These are phyloP conservation scores for Bimastos eiseni DNA, from an alignment of 2,888 invertebrate species.

Conservation along the genomic window DNA sequence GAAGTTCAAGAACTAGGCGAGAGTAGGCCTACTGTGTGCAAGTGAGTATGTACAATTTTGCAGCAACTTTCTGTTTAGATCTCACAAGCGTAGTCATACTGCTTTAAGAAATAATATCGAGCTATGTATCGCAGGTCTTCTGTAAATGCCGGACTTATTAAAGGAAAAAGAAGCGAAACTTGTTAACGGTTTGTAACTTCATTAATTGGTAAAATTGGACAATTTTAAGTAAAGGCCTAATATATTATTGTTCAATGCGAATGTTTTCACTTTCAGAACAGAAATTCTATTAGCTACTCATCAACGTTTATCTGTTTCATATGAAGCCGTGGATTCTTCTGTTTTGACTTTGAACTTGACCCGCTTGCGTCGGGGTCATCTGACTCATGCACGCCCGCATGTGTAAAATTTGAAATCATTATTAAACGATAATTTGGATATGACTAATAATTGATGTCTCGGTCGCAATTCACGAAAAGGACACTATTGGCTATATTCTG, in stretches of 20 bases:
- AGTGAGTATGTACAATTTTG: not conserved
- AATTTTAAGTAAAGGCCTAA: not conserved
- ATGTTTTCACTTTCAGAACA: not conserved
- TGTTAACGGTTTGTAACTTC: not conserved
- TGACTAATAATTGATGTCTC: not conserved
- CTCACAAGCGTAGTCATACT: not conserved
- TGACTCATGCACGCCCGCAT: not conserved
- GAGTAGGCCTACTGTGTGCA: not conserved
- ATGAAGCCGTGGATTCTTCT: not conserved
- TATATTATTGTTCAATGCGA: not conserved
- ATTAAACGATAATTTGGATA: not conserved
- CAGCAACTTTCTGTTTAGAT: not conserved
- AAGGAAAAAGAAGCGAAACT: not conserved
- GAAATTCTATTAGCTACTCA: not conserved
- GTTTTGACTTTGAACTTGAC: not conserved
- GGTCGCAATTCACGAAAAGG: not conserved
- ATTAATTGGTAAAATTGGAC: not conserved
- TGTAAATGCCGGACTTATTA: not conserved
- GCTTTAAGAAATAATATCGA: not conserved
- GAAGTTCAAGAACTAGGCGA: not conserved
- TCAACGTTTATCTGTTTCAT: not conserved
- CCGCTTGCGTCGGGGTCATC: not conserved
- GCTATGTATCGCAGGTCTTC: not conserved
- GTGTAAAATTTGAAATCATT: not conserved
- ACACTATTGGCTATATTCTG: not conserved